Evolutionary conservation across 2,888 invertebrate genomes (phyloP), one percentile per base, ranked within the genome.

Genomic region (Gymnosoma rotundatum): DNA sequence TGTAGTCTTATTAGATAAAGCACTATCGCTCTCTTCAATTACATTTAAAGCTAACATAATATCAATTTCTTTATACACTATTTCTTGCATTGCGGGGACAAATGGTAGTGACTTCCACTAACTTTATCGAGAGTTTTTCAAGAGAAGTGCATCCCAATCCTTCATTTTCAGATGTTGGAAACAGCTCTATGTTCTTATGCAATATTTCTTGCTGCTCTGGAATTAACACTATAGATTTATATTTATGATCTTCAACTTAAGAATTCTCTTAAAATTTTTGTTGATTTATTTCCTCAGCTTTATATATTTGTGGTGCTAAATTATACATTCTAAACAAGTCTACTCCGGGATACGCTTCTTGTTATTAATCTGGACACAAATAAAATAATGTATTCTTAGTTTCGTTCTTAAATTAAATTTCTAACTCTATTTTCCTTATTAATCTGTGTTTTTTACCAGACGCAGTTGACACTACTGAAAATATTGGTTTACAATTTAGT

Each of bases 31-130:
- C n/a, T n/a, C n/a, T n/a, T n/a, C n/a, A n/a, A n/a, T n/a, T n/a
- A n/a, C n/a, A n/a, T n/a, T n/a, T n/a, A 87, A 64, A 1, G 58
- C 70, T 9, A 90, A 38, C 89, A 91, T 91, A 2, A 86, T 72
- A 18, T 90, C 88, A 0, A 90, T 83, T 78, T 90, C 89, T 6
- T 67, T 83, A 42, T 85, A 83, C 5, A 86, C 18, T 14, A 83
- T 48, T 16, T 70, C 61, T 52, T 87, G 86, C 10, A 86, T 72
- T 3, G n/a, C n/a, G 85, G 86, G 2, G 86, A 87, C 1, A 85
- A 58, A 1, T 85, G 85, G 52, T 84, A 87, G 52, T 86, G 83
- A 0, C 86, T 10, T 86, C 82, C 10, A 74, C 70, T 1, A 80
- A 58, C 52, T 84, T 81, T 9, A 86, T 87, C 8, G 45, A 18